Evolutionary conservation across 2,113 vertebrate species (phyloP).

Genomic region (Cyprinodon tularosa): DNA sequence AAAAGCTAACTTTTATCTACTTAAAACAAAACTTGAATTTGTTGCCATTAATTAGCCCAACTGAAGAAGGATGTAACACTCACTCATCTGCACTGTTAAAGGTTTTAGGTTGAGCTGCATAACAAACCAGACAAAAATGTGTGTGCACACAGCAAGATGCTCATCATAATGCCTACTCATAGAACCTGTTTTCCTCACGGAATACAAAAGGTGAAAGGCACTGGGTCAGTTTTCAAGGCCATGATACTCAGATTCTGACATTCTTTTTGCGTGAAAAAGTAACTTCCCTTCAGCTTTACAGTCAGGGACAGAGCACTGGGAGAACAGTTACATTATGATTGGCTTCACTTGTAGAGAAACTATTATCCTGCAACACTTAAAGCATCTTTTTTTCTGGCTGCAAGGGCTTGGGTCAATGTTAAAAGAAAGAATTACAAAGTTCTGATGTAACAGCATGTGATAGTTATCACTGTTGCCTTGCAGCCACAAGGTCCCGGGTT

Average conservation of each 20-base stretch:
- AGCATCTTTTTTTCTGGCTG: background rate
- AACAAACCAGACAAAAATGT: conserved; percentile 11
- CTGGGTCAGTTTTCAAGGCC: conserved; percentile 12
- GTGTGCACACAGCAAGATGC: conserved; percentile 7
- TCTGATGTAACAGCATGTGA: background rate
- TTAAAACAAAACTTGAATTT: background rate
- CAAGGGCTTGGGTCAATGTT: background rate
- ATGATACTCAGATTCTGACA: background rate
- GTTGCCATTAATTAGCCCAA: background rate
- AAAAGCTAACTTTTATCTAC: background rate
- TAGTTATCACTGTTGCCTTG: background rate
- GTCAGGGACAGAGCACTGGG: background rate
- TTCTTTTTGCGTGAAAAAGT: conserved; percentile 8
- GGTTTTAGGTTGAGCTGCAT: background rate
- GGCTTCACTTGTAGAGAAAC: background rate
- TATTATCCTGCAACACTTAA: background rate
- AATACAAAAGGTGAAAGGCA: conserved; percentile 22
- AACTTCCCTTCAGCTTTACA: conserved; percentile 11
- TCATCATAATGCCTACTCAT: conserved; percentile 25
- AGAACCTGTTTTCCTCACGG: conserved; percentile 47
- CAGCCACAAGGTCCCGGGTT: background rate
- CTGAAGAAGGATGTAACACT: background rate
- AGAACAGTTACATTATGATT: background rate
- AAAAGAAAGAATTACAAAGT: background rate
- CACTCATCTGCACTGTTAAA: background rate